Percentiles rank a stretch among this genome's conserved stretches.
Conservation (phyloP, 2,888 invertebrate genomes). For the Sinotaia quadrata region DNA sequence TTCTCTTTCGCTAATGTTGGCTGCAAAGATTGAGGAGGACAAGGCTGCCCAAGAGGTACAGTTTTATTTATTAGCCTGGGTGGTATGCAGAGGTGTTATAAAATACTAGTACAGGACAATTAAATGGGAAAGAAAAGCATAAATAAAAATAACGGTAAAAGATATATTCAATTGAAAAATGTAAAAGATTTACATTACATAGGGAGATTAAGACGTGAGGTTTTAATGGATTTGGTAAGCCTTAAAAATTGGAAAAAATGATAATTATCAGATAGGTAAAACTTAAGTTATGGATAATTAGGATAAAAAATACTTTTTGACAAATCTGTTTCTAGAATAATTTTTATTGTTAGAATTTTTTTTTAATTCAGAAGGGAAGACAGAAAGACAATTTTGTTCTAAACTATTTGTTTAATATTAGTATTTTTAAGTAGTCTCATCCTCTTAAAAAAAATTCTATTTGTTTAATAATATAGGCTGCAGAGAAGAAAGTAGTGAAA, state of each 20-base stretch:
- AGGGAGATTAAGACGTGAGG: no score
- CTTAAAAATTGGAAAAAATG: neutral
- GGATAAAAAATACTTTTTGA: no score
- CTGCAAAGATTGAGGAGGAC: slow-evolving; percentile 84
- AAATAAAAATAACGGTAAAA: neutral
- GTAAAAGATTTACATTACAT: no score
- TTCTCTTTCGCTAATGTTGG: slow-evolving; percentile 86
- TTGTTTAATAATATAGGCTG: slow-evolving; percentile 55
- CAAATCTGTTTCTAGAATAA: no score
- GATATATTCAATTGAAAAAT: neutral
- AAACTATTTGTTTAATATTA: no score
- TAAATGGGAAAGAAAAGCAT: neutral
- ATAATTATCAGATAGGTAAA: neutral
- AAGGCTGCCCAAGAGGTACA: slow-evolving; percentile 74
- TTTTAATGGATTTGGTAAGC: neutral
- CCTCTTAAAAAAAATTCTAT: no score
- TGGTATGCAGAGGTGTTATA: neutral
- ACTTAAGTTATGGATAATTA: neutral
- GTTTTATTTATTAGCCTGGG: neutral
- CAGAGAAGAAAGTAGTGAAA: slow-evolving; percentile 78
- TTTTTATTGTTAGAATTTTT: no score
- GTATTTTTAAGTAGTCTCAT: no score
- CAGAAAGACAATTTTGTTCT: no score
- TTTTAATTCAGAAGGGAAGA: no score
- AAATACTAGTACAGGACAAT: neutral